These are phyloP conservation scores for Ctenopoma multispine DNA, from an alignment of 2,797 vertebrate species.

Conservation along the genomic window DNA sequence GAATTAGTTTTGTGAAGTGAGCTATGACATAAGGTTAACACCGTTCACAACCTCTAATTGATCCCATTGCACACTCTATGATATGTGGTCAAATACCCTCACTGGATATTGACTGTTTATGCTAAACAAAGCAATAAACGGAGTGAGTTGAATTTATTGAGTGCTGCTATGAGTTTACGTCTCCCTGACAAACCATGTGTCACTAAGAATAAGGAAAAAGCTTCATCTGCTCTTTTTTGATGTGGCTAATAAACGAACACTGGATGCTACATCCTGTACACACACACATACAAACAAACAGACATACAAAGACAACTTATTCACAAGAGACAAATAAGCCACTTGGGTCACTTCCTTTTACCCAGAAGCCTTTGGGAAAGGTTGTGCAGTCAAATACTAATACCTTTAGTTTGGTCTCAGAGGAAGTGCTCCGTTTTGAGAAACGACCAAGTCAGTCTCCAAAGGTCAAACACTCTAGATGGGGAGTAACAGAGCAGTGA, in stretches of 20 bases:
- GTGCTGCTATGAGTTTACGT: slow-evolving; percentile 29
- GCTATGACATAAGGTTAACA: slow-evolving; percentile 15
- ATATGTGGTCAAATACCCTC: slow-evolving; percentile 24
- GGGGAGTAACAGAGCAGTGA: slow-evolving; percentile 64
- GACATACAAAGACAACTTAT: slow-evolving; percentile 36
- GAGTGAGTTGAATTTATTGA: slow-evolving; percentile 40
- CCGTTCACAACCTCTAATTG: slow-evolving; percentile 24
- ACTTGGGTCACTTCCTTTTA: slow-evolving; percentile 74
- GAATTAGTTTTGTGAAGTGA: slow-evolving; percentile 29
- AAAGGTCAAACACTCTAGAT: slow-evolving; percentile 74
- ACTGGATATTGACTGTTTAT: slow-evolving; percentile 43
- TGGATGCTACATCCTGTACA: slow-evolving; percentile 10
- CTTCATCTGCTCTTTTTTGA: slow-evolving; percentile 50
- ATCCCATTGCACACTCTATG: slow-evolving; percentile 14
- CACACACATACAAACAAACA: neutral
- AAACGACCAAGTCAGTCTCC: slow-evolving; percentile 68
- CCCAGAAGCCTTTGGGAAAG: slow-evolving; percentile 78
- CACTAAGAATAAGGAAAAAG: slow-evolving; percentile 40
- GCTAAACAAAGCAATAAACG: slow-evolving; percentile 47
- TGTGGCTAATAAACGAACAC: slow-evolving; percentile 20
- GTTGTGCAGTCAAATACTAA: slow-evolving; percentile 77
- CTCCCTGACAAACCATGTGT: slow-evolving; percentile 33
- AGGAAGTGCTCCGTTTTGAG: slow-evolving; percentile 67
- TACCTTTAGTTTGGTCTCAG: slow-evolving; percentile 79
- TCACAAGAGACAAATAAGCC: slow-evolving; percentile 59